A percentile compares a stretch with the other conserved stretches of the same genome.
phyloP scores from a whole-genome alignment of 2,113 vertebrate genomes.

The Stictonetta naevosa region DNA sequence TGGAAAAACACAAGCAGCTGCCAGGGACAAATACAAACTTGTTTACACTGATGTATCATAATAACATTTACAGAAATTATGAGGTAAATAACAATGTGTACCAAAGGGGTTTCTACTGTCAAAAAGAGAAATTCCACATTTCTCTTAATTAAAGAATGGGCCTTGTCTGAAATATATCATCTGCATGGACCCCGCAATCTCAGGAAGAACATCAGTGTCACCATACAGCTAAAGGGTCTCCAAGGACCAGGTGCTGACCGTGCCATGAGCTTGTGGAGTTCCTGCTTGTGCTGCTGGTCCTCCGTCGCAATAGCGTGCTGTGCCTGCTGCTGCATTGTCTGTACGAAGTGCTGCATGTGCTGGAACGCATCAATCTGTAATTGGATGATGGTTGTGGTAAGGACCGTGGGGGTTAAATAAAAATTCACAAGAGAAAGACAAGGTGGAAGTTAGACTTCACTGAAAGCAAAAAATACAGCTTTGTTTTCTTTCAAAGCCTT shows the following conservation, averaged over 20 bases:
- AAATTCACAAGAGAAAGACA: not conserved
- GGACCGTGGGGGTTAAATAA: not conserved
- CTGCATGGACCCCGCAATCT: not conserved
- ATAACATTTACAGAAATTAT: not conserved
- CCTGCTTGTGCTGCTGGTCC: constrained; percentile 95
- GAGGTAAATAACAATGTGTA: not conserved
- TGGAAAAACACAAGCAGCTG: constrained; percentile 21
- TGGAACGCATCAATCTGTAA: constrained; percentile 95
- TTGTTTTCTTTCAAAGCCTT: not conserved
- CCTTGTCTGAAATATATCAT: not conserved
- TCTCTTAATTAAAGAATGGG: not conserved
- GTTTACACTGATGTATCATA: not conserved
- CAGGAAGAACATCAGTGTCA: not conserved
- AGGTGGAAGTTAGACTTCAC: not conserved
- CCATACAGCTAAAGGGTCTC: not conserved
- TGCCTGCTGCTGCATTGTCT: constrained; percentile 94
- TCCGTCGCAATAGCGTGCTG: constrained; percentile 92
- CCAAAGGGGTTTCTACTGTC: not conserved
- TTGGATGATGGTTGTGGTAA: not conserved
- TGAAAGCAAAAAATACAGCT: not conserved
- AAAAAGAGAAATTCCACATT: not conserved
- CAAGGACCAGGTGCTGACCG: constrained; percentile 77
- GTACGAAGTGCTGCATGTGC: constrained; percentile 98
- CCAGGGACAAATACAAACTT: not conserved
- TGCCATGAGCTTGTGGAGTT: constrained; percentile 98